Evolutionary conservation across 2,113 vertebrate species (phyloP).

Genomic region (Mobula hypostoma): DNA sequence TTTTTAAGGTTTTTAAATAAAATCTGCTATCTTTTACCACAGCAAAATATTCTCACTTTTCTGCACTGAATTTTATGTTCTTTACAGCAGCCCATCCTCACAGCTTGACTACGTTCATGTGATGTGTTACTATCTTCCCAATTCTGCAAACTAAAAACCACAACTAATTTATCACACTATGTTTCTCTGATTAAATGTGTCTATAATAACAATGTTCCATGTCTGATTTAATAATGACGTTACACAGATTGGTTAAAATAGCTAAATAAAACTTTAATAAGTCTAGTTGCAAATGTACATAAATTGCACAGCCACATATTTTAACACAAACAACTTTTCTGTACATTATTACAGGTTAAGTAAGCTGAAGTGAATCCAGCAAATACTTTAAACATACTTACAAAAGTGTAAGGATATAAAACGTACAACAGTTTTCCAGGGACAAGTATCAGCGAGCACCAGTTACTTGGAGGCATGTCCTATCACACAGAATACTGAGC

Average conservation of each 20-base stretch:
- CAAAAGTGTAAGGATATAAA: slow-evolving; percentile 86
- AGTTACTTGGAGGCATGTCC: slow-evolving; percentile 55
- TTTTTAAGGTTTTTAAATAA: no score
- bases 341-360: slow-evolving; percentile 89
- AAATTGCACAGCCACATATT: slow-evolving; percentile 93
- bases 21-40: no score
- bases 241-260: slow-evolving; percentile 72
- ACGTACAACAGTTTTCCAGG: slow-evolving; percentile 78
- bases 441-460: slow-evolving; percentile 57
- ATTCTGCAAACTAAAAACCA: neutral
- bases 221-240: slow-evolving; percentile 4
- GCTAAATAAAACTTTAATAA: slow-evolving; percentile 99
- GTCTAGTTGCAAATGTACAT: slow-evolving; percentile 99
- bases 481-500: slow-evolving; percentile 46
- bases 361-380: slow-evolving; percentile 69
- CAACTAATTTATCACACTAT: neutral
- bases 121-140: neutral
- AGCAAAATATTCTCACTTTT: neutral
- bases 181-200: neutral
- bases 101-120: no score
- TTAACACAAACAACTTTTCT: slow-evolving; percentile 80
- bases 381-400: slow-evolving; percentile 91
- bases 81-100: no score
- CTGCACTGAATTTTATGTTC: neutral
- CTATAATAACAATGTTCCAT: neutral